Evolutionary conservation across 2,888 invertebrate species (phyloP), one percentile per base, ranked within the genome.

Genomic region (Plutella xylostella): DNA sequence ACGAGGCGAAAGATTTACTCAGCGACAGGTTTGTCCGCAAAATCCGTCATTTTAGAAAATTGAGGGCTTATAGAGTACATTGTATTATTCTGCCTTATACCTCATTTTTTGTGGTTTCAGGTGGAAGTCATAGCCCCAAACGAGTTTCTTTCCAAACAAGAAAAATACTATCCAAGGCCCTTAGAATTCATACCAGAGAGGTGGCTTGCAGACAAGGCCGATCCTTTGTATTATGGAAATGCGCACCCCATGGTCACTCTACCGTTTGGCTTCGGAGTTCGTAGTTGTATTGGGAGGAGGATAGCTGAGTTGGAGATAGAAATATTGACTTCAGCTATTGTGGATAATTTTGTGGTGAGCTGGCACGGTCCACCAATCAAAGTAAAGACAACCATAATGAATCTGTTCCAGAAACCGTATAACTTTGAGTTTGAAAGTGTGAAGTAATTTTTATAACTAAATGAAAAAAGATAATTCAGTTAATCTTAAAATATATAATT

Each of bases 91-190:
- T n/a, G n/a, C n/a, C n/a, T n/a, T n/a, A n/a, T n/a, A n/a, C n/a
- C n/a, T n/a, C 28, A 12, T 28, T 28, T 9, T 12, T 28, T 28
- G 21, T 48, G 34, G 18, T 73, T 82, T 20, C 70, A 92, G 90
- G 88, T 91, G 0, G 90, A 92, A 61, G 87, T 93, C 0, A 80
- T 93, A 43, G 89, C 93, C 61, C 91, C 90, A 49, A 90, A 92
- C 49, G 88, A 90, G 62, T 88, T 88, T 43, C 83, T 90, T 48
- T 89, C 90, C 48, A 68, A 56, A 31, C 42, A 65, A 50, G 80
- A 82, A 14, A 65, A 86, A 53, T 77, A 89, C 59, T 91, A 89
- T 58, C 75, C 85, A 2, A 66, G 83, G 39, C 76, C 89, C 1
- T 61, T 77, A 0, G 71, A 84, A 30, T 92, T 87, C 57, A 57